phyloP scores from a whole-genome alignment of 1,140 invertebrate genomes.

The Antheraea pernyi region DNA sequence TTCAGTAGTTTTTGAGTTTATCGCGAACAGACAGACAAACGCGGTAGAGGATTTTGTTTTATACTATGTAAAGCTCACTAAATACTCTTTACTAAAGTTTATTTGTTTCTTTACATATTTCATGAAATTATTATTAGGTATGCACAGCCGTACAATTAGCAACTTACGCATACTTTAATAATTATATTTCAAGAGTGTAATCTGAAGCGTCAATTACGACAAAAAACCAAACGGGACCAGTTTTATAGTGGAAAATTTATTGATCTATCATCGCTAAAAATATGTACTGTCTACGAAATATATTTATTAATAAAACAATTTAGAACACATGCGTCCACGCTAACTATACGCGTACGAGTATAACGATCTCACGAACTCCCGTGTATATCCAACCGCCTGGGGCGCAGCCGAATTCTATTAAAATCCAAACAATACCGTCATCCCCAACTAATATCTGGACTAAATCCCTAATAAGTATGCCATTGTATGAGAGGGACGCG shows the following conservation, averaged over 20 bases:
- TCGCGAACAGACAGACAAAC: no score
- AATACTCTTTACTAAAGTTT: no score
- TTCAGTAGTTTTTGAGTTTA: no score
- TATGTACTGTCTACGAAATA: neutral
- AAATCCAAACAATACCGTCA: conserved; percentile 73
- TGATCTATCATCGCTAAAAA: neutral
- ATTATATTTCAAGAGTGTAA: no score
- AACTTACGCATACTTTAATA: no score
- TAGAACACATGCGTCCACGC: conserved; percentile 22
- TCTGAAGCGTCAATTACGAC: no score
- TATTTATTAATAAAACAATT: conserved; percentile 25
- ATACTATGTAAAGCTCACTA: no score
- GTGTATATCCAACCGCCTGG: conserved; percentile 37
- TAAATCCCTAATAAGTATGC: conserved; percentile 79
- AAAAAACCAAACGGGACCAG: neutral
- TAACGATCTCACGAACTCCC: conserved; percentile 11
- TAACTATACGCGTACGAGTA: conserved; percentile 12
- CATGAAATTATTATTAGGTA: no score
- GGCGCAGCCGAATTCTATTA: conserved; percentile 72
- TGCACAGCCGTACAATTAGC: no score
- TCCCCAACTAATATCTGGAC: conserved; percentile 78
- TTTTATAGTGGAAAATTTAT: neutral
- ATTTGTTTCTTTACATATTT: no score
- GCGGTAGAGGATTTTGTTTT: no score
- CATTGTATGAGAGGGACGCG: conserved; percentile 76